Conservation (phyloP, 2,113 vertebrate genomes). For the Chloropsis cyanopogon region DNA sequence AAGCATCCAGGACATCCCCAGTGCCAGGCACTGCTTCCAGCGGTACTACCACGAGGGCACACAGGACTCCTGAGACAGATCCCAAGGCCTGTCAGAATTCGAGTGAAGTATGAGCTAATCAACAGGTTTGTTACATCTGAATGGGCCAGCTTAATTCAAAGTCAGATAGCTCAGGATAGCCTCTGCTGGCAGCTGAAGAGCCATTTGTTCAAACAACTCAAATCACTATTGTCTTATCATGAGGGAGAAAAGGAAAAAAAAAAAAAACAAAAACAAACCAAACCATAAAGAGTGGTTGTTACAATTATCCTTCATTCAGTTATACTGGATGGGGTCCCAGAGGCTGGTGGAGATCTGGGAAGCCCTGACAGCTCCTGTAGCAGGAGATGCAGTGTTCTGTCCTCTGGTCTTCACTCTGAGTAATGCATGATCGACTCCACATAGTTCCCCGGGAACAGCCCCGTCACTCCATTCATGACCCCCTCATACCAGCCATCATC, state of each 20-base stretch:
- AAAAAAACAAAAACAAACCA: not conserved
- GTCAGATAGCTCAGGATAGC: conserved; percentile 59
- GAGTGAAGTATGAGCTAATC: conserved; percentile 44
- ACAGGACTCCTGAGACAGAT: conserved; percentile 71
- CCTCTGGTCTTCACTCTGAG: conserved; percentile 82
- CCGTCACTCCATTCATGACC: conserved; percentile 95
- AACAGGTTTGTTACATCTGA: conserved; percentile 33
- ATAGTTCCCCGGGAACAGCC: conserved; percentile 97
- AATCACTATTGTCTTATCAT: conserved; percentile 70
- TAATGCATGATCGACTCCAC: conserved; percentile 99
- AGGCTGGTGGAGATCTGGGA: conserved; percentile 57
- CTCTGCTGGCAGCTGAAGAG: conserved; percentile 67
- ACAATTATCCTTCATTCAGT: conserved; percentile 75
- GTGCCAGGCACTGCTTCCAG: conserved; percentile 35
- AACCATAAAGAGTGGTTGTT: conserved; percentile 48
- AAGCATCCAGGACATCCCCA: conserved; percentile 41
- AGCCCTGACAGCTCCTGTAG: conserved; percentile 61
- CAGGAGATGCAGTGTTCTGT: conserved; percentile 7
- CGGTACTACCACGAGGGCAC: not conserved
- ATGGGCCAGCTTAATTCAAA: conserved; percentile 56
- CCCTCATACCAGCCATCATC: conserved; percentile 98
- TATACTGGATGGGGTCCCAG: conserved; percentile 53
- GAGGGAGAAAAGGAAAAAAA: not conserved
- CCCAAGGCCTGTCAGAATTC: conserved; percentile 67
- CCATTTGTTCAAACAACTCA: conserved; percentile 71